These are phyloP conservation scores for Synanthedon vespiformis DNA, from an alignment of 2,888 invertebrate genomes.

Conservation along the genomic window DNA sequence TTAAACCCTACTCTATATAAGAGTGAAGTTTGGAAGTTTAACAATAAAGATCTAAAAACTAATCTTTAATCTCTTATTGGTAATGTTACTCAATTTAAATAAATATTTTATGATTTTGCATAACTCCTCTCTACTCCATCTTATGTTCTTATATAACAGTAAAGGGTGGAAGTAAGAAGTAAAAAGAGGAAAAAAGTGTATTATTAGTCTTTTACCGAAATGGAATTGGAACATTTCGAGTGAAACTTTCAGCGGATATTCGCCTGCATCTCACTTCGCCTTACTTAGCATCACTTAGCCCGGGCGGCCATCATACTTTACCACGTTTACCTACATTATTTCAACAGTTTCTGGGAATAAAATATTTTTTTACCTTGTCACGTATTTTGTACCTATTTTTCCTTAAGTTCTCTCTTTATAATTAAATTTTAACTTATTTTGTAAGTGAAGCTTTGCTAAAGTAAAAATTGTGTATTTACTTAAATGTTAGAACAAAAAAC, in stretches of 20 bases:
- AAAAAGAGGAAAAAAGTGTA: slow-evolving; percentile 68
- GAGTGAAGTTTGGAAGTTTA: too few relatives aligned
- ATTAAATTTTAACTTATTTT: too few relatives aligned
- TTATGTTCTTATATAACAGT: slow-evolving; percentile 56
- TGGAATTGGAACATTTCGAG: slow-evolving; percentile 69
- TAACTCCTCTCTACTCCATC: slow-evolving; percentile 30
- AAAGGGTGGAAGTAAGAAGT: slow-evolving; percentile 69
- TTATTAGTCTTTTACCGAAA: slow-evolving; percentile 71
- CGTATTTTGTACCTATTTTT: neutral
- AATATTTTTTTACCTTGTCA: slow-evolving; percentile 8
- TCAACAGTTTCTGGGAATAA: slow-evolving; percentile 41
- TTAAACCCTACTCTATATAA: too few relatives aligned
- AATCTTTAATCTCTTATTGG: too few relatives aligned
- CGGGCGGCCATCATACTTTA: slow-evolving; percentile 61
- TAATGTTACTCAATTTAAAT: too few relatives aligned
- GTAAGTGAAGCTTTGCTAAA: too few relatives aligned
- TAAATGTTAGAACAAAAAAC: too few relatives aligned
- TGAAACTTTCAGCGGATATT: slow-evolving; percentile 64
- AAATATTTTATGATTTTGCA: too few relatives aligned
- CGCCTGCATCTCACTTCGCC: slow-evolving; percentile 53
- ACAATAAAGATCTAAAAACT: too few relatives aligned
- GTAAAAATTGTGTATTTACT: too few relatives aligned
- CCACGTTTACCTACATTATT: slow-evolving; percentile 50
- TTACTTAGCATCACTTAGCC: slow-evolving; percentile 57
- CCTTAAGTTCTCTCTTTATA: neutral